Conservation (phyloP, 2,888 invertebrate genomes). For the Amaurobius ferox region DNA sequence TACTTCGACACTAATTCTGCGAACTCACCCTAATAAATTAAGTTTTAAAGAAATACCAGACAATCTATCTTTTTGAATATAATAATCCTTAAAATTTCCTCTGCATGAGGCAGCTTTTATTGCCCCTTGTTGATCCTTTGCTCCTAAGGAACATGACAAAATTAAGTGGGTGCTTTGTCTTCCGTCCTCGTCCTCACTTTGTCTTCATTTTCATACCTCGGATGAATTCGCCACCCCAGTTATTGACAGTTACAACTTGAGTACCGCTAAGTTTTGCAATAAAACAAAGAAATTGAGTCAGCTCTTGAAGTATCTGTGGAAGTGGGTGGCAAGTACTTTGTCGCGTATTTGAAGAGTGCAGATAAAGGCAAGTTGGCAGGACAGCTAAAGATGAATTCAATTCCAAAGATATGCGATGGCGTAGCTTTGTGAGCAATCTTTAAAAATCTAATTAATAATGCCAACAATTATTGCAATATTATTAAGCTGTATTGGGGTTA, state of each 20-base stretch:
- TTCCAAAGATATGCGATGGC: too few relatives aligned
- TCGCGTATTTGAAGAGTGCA: conserved; percentile 10
- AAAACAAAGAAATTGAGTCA: conserved; percentile 15
- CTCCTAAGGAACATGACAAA: conserved; percentile 6
- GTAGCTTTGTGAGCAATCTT: too few relatives aligned
- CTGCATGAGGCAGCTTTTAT: background rate
- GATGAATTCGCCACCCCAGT: conserved; percentile 6
- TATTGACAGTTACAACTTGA: conserved; percentile 16
- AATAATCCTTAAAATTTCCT: conserved; percentile 4
- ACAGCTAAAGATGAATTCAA: background rate
- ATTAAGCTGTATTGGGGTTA: too few relatives aligned
- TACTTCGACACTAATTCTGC: conserved; percentile 11
- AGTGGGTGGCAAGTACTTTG: conserved; percentile 9
- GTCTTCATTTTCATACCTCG: conserved; percentile 12
- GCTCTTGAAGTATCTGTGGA: background rate
- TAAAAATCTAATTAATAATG: too few relatives aligned
- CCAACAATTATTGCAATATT: too few relatives aligned
- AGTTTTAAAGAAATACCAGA: conserved; percentile 5
- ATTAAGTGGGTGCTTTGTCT: conserved; percentile 16
- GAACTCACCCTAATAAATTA: conserved; percentile 9
- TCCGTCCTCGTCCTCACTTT: conserved; percentile 3
- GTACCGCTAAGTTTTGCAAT: background rate
- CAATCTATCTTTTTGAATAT: conserved; percentile 14
- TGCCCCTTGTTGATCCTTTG: conserved; percentile 9
- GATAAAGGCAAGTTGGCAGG: background rate